Base-by-base conservation (phyloP, 2,113 vertebrate genomes). In the Nothobranchius kuhntae region DNA sequence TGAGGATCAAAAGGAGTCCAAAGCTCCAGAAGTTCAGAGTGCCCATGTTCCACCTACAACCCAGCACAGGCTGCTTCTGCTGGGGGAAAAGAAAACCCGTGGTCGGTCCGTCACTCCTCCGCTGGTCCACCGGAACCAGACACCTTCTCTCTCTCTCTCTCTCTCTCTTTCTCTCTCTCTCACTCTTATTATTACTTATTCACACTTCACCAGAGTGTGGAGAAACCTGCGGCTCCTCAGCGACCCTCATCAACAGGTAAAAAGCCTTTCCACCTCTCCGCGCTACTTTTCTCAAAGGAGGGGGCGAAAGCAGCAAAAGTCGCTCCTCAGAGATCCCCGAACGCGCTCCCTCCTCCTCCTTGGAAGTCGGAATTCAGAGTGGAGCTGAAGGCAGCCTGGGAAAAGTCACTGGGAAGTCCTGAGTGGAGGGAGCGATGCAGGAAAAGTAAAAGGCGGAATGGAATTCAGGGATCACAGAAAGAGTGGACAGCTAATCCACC, bases 371-470 rank as follows among this genome's bases (percentile, higher is more conserved):
- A 71, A 81, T 77, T 78, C 74, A 79, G 52, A 51, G 78, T 70
- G 61, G 59, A 38, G 55, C 63, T 78, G 48, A 79, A 71, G 64
- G 81, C 74, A 46, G 71, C 46, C 63, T 15, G 26, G 69, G 38
- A 74, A 74, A 75, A 87, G 88, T 87, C 38, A 40, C 81, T 84
- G 80, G 78, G 75, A 83, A 90, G 86, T 89, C 78, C 85, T 82
- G 80, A 17, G 60, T 17, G 38, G 50, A 36, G 72, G 40, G 73
- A 53, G 73, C 13, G 53, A 80, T 53, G 82, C 50, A 9, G 71
- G 50, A 60, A 76, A 83, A 85, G 82, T 85, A 91, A 92, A 91
- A 93, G 79, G 80, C 89, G 92, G 89, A 92, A 77, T 91, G 91
- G 92, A 91, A 82, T 91, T 78, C 81, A 58, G 77, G 88, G 83